Conservation (phyloP, 2,888 invertebrate genomes). For the Antitype chi region DNA sequence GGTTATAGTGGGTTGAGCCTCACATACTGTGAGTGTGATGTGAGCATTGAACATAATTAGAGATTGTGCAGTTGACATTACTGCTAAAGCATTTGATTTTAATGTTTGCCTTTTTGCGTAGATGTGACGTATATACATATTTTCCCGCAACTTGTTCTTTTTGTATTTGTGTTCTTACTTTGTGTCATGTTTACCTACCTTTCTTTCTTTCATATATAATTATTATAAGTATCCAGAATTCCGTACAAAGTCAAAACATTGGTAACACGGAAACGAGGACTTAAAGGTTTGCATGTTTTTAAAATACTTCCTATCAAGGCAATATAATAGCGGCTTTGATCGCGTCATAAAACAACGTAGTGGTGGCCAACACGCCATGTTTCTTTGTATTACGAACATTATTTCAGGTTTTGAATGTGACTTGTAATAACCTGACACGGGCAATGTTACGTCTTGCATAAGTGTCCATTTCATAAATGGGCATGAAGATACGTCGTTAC, state of each 20-base stretch:
- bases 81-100: neutral
- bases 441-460: conserved; percentile 40
- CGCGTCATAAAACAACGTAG: conserved; percentile 52
- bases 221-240: conserved; percentile 11
- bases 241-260: conserved; percentile 7
- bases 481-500: conserved; percentile 4
- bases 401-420: conserved; percentile 63
- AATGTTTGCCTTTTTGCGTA: too few relatives aligned
- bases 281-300: conserved; percentile 54
- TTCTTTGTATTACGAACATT: conserved; percentile 57
- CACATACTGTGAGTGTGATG: neutral
- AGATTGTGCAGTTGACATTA: neutral
- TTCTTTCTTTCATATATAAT: conserved; percentile 6
- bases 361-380: conserved; percentile 66
- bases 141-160: too few relatives aligned
- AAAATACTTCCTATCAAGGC: conserved; percentile 39
- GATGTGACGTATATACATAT: too few relatives aligned
- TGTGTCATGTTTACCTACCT: too few relatives aligned
- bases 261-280: conserved; percentile 21
- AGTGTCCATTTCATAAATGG: conserved; percentile 11
- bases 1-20: neutral
- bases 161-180: too few relatives aligned
- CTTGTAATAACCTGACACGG: conserved; percentile 52
- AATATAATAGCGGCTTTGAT: conserved; percentile 38
- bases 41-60: neutral